Conservation (phyloP, 2,113 vertebrate genomes). For the Elephantulus edwardii region DNA sequence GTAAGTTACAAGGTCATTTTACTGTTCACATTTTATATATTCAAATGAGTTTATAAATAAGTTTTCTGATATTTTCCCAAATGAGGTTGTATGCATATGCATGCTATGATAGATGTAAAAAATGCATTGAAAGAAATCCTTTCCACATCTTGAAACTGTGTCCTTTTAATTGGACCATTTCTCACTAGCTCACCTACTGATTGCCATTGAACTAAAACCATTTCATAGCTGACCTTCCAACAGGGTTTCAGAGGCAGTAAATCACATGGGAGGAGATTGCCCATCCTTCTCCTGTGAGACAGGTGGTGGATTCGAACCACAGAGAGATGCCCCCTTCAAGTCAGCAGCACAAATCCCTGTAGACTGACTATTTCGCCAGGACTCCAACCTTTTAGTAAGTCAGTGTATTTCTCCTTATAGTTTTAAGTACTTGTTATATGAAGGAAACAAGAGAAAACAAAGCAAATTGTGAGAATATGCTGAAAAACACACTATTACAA, state of each 20-base stretch:
- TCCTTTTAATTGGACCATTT: not conserved
- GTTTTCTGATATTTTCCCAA: not conserved
- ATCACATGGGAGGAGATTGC: too few species aligned
- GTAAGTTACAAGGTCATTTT: not conserved
- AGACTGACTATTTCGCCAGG: too few species aligned
- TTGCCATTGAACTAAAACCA: too few species aligned
- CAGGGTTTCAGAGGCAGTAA: too few species aligned
- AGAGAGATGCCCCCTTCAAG: too few species aligned
- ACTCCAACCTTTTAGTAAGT: not conserved
- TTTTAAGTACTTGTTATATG: constrained; percentile 18
- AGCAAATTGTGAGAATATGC: not conserved
- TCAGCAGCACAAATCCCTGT: too few species aligned
- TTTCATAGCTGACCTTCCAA: too few species aligned
- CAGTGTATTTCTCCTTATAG: not conserved
- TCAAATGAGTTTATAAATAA: not conserved
- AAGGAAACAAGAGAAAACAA: not conserved
- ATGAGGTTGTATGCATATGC: not conserved
- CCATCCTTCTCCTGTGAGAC: too few species aligned
- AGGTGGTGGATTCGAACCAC: too few species aligned
- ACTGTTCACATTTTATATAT: not conserved
- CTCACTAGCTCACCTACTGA: too few species aligned
- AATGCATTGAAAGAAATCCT: not conserved
- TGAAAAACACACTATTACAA: not conserved
- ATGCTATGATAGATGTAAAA: not conserved
- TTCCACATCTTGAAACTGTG: not conserved